These are phyloP conservation scores for Graptemys geographica DNA, from an alignment of 2,797 vertebrate species.

Conservation along the genomic window DNA sequence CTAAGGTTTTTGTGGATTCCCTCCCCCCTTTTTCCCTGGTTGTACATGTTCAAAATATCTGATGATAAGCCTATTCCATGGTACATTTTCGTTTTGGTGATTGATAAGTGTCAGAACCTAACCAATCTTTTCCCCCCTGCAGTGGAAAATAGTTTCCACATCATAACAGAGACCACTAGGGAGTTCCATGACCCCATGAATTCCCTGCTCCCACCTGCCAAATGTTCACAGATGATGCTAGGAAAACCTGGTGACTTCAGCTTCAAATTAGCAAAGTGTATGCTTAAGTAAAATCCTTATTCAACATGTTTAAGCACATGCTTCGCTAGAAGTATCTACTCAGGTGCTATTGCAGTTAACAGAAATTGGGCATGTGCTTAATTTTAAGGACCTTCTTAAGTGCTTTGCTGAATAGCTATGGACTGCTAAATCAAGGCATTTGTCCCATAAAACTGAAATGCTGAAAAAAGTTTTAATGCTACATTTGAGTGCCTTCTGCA, in stretches of 20 bases:
- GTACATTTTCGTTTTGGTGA: accelerated
- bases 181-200: not conserved
- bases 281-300: too few species aligned
- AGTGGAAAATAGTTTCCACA: not conserved
- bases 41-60: not conserved
- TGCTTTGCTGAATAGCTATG: not conserved
- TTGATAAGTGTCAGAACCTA: not conserved
- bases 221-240: not conserved
- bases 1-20: not conserved
- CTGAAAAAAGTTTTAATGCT: not conserved
- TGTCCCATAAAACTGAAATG: not conserved
- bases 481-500: not conserved
- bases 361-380: not conserved
- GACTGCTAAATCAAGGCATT: not conserved
- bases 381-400: not conserved
- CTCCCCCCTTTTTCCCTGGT: not conserved
- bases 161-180: not conserved
- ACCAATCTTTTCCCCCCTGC: not conserved
- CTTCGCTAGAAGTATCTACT: not conserved
- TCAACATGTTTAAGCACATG: not conserved
- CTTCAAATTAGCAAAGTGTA: too few species aligned
- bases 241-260: not conserved
- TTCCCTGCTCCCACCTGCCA: not conserved
- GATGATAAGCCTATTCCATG: not conserved
- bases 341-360: not conserved